phyloP scores from a whole-genome alignment of 2,888 invertebrate species.

The Drosophila kanekoi region DNA sequence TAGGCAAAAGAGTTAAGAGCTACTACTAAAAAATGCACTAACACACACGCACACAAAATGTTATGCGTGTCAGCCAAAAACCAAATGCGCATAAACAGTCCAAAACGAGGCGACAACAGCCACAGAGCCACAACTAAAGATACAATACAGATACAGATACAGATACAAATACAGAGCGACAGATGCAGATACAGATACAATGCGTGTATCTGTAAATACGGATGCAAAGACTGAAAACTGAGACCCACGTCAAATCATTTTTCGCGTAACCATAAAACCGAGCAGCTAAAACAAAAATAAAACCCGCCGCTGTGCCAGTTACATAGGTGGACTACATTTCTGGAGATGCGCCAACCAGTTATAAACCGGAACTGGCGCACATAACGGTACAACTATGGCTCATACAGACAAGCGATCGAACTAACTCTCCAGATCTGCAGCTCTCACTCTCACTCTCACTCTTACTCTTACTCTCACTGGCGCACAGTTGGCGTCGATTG shows the following conservation, averaged over 20 bases:
- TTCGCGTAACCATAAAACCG: conserved; percentile 74
- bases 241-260: conserved; percentile 54
- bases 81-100: conserved; percentile 33
- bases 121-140: conserved; percentile 1
- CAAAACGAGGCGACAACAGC: conserved; percentile 44
- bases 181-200: conserved; percentile 13
- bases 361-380: conserved; percentile 74
- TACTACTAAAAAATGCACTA: conserved; percentile 9
- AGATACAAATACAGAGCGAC: background rate
- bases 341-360: conserved; percentile 63
- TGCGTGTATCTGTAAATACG: conserved; percentile 20
- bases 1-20: conserved; percentile 41
- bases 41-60: conserved; percentile 6
- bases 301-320: conserved; percentile 64
- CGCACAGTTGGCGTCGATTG: conserved; percentile 35
- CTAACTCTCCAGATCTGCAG: conserved; percentile 18
- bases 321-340: conserved; percentile 72
- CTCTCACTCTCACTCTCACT: conserved; percentile 19
- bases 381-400: conserved; percentile 62
- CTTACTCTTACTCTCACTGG: conserved; percentile 25
- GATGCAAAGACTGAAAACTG: conserved; percentile 24
- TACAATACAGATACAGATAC: background rate
- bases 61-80: conserved; percentile 49
- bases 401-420: conserved; percentile 18
- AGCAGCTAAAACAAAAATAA: background rate